Conservation (phyloP, 1,140 invertebrate genomes). For the Euborellia annulipes region DNA sequence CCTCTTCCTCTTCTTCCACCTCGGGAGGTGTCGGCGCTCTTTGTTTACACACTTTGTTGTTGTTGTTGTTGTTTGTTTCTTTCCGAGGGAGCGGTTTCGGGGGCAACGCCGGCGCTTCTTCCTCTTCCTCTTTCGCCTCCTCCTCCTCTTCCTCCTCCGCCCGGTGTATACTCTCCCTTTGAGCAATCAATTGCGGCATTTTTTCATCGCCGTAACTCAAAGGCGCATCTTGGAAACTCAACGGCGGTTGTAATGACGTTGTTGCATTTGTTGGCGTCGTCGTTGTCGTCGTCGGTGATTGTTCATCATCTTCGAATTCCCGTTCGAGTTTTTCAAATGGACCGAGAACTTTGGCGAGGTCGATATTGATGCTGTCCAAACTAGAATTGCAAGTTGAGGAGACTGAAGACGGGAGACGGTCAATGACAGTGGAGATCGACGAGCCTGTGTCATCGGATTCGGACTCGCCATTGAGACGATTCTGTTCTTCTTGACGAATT, state of each 20-base stretch:
- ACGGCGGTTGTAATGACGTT: conserved; percentile 27
- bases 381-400: conserved; percentile 27
- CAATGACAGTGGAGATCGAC: conserved; percentile 71
- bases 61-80: no score
- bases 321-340: conserved; percentile 42
- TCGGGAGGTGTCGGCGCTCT: no score
- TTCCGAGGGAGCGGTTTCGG: conserved; percentile 27
- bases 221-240: conserved; percentile 36
- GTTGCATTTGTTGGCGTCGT: conserved; percentile 15
- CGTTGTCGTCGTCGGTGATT: neutral
- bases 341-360: conserved; percentile 47
- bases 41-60: no score
- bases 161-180: no score
- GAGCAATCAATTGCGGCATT: no score
- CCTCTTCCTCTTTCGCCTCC: neutral
- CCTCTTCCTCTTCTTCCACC: no score
- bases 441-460: conserved; percentile 78
- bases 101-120: conserved; percentile 18
- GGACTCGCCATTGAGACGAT: conserved; percentile 35
- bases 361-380: conserved; percentile 32
- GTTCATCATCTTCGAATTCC: conserved; percentile 27
- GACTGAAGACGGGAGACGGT: conserved; percentile 32
- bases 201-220: conserved; percentile 32
- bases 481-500: conserved; percentile 37
- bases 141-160: no score